Evolutionary conservation across 2,888 invertebrate genomes (phyloP).

Genomic region (Pristionchus maxplancki): DNA sequence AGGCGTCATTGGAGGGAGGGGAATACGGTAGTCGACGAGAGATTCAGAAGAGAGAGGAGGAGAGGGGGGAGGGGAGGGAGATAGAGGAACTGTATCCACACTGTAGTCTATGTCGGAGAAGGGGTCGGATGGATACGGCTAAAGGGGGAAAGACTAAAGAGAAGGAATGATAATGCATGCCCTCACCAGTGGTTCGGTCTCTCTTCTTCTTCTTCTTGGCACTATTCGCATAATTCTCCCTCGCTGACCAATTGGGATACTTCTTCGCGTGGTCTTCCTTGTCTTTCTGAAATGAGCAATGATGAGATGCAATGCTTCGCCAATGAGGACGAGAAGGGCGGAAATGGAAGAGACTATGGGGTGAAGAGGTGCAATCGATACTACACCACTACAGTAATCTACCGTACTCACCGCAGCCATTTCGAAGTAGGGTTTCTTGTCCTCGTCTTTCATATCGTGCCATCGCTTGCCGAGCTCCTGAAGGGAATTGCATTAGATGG

Average conservation of each 20-base stretch:
- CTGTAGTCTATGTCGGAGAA: neutral
- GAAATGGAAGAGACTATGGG: neutral
- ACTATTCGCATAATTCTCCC: slow-evolving; percentile 99
- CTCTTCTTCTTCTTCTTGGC: slow-evolving; percentile 81
- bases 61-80: neutral
- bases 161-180: neutral
- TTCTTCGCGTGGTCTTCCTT: slow-evolving; percentile 99
- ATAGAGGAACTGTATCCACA: slow-evolving; percentile 39
- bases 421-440: slow-evolving; percentile 93
- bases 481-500: neutral
- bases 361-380: neutral
- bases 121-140: neutral
- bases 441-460: slow-evolving; percentile 99
- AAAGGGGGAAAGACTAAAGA: slow-evolving; percentile 15
- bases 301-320: neutral
- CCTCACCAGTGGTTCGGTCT: slow-evolving; percentile 31
- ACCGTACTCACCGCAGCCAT: slow-evolving; percentile 53
- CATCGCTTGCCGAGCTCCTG: slow-evolving; percentile 95
- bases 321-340: neutral
- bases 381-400: neutral
- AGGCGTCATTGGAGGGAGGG: neutral
- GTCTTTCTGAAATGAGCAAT: slow-evolving; percentile 90
- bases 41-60: slow-evolving; percentile 24
- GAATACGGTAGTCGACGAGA: slow-evolving; percentile 39
- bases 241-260: slow-evolving; percentile 99